phyloP scores from a whole-genome alignment of 2,797 vertebrate species.

The Betta splendens region DNA sequence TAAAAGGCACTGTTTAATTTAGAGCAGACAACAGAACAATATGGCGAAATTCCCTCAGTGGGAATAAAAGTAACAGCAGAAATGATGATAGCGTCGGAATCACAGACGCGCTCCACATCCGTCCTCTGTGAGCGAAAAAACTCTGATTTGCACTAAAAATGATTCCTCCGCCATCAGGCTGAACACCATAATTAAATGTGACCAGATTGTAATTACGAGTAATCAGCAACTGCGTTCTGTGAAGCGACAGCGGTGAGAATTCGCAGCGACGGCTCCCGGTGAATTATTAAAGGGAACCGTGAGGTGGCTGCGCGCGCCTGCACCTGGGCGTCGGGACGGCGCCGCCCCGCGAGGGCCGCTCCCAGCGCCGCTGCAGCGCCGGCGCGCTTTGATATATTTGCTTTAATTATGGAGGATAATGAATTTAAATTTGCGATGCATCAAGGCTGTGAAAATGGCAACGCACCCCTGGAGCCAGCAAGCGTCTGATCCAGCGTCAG shows the following conservation, averaged over 20 bases:
- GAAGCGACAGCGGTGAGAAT: neutral
- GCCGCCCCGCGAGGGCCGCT: conserved; percentile 40
- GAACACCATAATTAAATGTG: conserved; percentile 37
- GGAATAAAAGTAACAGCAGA: conserved; percentile 12
- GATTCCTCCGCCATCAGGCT: conserved; percentile 9
- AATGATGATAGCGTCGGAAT: conserved; percentile 10
- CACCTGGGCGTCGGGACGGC: too few relatives aligned
- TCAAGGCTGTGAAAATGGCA: conserved; percentile 53
- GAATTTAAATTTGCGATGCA: conserved; percentile 60
- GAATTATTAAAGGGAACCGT: conserved; percentile 46
- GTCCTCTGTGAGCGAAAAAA: neutral
- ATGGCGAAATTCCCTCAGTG: conserved; percentile 7
- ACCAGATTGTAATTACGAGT: conserved; percentile 45
- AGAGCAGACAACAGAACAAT: neutral
- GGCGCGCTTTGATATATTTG: conserved; percentile 57
- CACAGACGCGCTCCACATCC: neutral
- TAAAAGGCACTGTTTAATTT: conserved; percentile 2
- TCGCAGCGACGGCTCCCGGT: conserved; percentile 2
- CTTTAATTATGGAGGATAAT: conserved; percentile 72
- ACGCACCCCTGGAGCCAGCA: conserved; percentile 27
- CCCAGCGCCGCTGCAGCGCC: conserved; percentile 28
- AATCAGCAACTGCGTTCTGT: conserved; percentile 21
- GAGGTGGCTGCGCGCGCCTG: conserved; percentile 29
- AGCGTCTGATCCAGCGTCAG: conserved; percentile 46
- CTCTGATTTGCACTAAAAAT: conserved; percentile 17